phyloP scores from a whole-genome alignment of 2,113 vertebrate genomes.

The Melanocharis versteri region DNA sequence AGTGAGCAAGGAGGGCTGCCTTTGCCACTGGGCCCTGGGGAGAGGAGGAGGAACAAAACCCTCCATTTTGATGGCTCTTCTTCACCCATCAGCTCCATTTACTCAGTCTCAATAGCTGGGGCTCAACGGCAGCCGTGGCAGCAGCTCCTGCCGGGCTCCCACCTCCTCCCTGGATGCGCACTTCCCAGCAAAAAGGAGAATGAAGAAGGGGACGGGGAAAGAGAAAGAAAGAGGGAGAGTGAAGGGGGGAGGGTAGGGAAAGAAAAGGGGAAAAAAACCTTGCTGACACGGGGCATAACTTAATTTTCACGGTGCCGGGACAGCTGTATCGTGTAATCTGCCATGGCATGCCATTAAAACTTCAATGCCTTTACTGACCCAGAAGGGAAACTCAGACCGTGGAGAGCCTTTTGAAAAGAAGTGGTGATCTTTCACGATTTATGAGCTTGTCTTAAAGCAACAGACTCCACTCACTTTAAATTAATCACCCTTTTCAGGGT shows the following conservation, averaged over 20 bases:
- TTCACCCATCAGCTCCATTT: conserved; percentile 80
- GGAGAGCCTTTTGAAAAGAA: conserved; percentile 91
- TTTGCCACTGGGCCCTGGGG: not conserved
- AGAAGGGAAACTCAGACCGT: conserved; percentile 93
- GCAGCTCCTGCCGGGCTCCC: conserved; percentile 50
- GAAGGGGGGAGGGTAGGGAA: conserved; percentile 68
- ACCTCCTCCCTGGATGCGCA: conserved; percentile 71
- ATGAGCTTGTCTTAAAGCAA: conserved; percentile 96
- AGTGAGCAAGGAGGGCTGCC: not conserved
- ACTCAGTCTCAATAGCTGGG: conserved; percentile 76
- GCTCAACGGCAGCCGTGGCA: conserved; percentile 42
- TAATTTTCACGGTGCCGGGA: conserved; percentile 99
- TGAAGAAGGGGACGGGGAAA: conserved; percentile 43
- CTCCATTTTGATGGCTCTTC: conserved; percentile 69
- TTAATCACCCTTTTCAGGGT: conserved; percentile 87
- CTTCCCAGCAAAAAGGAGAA: conserved; percentile 74
- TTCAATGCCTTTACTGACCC: conserved; percentile 99
- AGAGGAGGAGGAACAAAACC: conserved; percentile 70
- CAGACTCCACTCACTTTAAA: conserved; percentile 89
- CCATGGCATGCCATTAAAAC: conserved; percentile 97
- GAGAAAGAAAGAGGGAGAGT: conserved; percentile 40
- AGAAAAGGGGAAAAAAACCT: conserved; percentile 81
- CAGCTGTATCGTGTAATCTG: conserved; percentile 99
- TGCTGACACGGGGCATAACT: conserved; percentile 99
- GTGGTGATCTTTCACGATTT: conserved; percentile 94